Percentiles rank a stretch among this genome's conserved stretches.
Evolutionary conservation across 2,797 vertebrate genomes (phyloP).

Genomic region (Tapirus indicus): DNA sequence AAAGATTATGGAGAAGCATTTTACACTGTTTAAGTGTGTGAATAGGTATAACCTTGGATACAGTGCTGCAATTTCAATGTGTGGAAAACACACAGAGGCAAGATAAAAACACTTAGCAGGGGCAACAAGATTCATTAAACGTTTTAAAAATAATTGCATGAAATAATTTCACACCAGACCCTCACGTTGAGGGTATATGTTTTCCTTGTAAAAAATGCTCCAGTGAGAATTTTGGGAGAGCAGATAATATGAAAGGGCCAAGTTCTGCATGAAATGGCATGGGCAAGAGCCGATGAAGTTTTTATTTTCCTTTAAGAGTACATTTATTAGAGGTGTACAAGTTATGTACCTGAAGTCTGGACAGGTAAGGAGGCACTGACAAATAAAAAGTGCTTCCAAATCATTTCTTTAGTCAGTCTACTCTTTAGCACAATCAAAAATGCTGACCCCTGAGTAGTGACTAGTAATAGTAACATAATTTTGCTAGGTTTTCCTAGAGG

Average conservation of each 20-base stretch:
- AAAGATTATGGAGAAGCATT: not conserved
- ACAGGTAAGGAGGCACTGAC: not conserved
- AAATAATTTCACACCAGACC: not conserved
- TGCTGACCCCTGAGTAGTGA: not conserved
- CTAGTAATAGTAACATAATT: not conserved
- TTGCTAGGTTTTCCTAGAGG: not conserved
- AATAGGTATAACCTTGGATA: not conserved
- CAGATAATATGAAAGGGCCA: not conserved
- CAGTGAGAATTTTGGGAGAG: not conserved
- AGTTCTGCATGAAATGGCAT: not conserved
- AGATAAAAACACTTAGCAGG: not conserved
- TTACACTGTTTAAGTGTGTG: not conserved
- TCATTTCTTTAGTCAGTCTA: not conserved
- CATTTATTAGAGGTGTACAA: not conserved
- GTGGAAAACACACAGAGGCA: not conserved
- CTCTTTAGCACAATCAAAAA: not conserved
- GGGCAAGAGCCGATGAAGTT: not conserved
- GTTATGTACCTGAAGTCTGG: not conserved
- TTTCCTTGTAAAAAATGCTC: not conserved
- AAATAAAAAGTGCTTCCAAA: not conserved
- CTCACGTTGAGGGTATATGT: not conserved
- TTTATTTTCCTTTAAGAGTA: not conserved
- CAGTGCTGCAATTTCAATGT: not conserved
- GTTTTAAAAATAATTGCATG: not conserved
- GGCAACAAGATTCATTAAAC: not conserved